These are phyloP conservation scores for Ginglymostoma cirratum DNA, from an alignment of 2,113 vertebrate species.

Conservation along the genomic window DNA sequence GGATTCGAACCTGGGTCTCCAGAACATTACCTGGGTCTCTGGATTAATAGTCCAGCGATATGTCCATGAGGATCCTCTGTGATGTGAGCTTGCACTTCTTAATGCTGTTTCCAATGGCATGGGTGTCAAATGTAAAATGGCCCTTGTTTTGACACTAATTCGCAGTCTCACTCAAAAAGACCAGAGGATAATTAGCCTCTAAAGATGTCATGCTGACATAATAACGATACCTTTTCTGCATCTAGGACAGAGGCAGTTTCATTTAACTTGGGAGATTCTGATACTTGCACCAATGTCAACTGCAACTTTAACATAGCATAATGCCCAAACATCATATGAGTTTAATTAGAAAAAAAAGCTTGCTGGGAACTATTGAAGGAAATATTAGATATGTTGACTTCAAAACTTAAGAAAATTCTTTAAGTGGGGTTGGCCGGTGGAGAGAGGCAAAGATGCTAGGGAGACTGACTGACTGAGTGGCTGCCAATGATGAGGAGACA, in stretches of 20 bases:
- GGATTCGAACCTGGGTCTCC: too few relatives aligned
- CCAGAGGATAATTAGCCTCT: not conserved
- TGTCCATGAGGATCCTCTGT: not conserved
- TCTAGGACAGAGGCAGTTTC: not conserved
- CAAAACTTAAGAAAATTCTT: not conserved
- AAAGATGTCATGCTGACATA: not conserved
- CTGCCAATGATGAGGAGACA: not conserved
- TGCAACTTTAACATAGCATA: not conserved
- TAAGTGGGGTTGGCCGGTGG: too few relatives aligned
- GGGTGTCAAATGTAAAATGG: not conserved
- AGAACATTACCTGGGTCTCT: too few relatives aligned
- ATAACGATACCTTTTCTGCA: not conserved
- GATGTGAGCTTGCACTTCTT: not conserved
- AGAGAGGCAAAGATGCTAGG: not conserved
- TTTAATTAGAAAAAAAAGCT: not conserved
- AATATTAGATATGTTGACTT: not conserved
- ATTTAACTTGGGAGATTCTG: not conserved
- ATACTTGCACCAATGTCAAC: not conserved
- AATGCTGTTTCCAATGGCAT: not conserved
- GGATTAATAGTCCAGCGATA: too few relatives aligned
- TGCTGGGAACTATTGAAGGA: not conserved
- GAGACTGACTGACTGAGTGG: not conserved
- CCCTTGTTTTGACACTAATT: not conserved
- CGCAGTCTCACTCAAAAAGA: not conserved
- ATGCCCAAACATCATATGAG: not conserved